A percentile compares a stretch with the other conserved stretches of the same genome.
phyloP scores from a whole-genome alignment of 2,888 invertebrate genomes.

The Pyrrhia umbra region DNA sequence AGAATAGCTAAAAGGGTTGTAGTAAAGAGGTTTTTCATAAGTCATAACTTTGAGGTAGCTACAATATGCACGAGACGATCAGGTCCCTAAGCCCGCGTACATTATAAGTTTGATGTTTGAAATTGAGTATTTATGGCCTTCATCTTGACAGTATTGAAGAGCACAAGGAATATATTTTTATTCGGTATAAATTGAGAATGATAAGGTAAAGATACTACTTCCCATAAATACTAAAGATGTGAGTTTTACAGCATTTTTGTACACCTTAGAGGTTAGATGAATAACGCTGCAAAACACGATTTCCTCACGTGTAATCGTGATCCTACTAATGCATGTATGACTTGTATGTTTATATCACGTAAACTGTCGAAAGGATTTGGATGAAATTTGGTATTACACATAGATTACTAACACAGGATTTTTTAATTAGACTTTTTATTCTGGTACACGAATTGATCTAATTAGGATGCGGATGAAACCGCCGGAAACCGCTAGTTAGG shows the following conservation, averaged over 20 bases:
- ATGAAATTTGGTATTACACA: no score
- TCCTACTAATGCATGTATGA: no score
- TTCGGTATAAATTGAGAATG: neutral
- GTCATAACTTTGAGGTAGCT: conserved; percentile 21
- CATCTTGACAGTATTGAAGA: conserved; percentile 16
- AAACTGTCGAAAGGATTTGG: no score
- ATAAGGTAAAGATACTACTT: neutral
- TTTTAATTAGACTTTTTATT: no score
- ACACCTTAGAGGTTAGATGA: neutral
- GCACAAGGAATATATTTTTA: conserved; percentile 12
- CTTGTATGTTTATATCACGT: no score
- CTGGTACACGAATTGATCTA: no score
- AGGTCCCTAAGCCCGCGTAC: conserved; percentile 57
- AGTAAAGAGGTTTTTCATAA: conserved; percentile 40
- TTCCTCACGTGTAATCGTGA: no score
- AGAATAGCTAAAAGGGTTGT: conserved; percentile 40
- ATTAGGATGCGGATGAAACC: no score
- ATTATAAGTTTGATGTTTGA: conserved; percentile 61
- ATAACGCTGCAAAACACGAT: no score
- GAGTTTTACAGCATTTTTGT: neutral
- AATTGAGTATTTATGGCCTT: conserved; percentile 61
- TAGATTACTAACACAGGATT: no score
- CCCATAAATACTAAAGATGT: neutral
- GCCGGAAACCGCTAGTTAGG: no score
- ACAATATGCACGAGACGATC: conserved; percentile 48